A percentile compares a stretch with the other conserved stretches of the same genome.
These are phyloP conservation scores for Amaurobius ferox DNA, from an alignment of 2,888 invertebrate species.

Conservation along the genomic window DNA sequence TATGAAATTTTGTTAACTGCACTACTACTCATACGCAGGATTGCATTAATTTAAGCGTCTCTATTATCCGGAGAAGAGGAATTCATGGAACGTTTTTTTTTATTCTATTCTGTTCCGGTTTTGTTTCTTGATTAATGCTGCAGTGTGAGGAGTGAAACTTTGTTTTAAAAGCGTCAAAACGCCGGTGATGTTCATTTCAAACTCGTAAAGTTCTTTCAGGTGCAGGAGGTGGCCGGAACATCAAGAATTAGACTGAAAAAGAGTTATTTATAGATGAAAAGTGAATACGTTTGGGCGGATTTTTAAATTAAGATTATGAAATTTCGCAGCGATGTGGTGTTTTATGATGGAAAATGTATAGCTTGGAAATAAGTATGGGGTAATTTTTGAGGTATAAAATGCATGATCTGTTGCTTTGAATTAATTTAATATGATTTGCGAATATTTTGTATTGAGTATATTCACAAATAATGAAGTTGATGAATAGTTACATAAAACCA, in stretches of 20 bases:
- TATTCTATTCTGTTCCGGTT: background rate
- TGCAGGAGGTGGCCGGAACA: background rate
- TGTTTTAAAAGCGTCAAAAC: constrained; percentile 11
- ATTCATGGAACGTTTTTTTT: background rate
- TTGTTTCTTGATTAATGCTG: constrained; percentile 58
- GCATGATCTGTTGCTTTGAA: background rate
- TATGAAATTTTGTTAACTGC: constrained; percentile 67
- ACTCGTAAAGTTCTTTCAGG: background rate
- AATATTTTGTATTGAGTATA: background rate
- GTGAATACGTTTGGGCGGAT: background rate
- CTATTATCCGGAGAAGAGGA: constrained; percentile 28
- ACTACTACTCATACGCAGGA: constrained; percentile 39
- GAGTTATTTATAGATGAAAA: constrained; percentile 4
- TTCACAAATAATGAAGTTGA: background rate
- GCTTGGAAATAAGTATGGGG: too few species aligned
- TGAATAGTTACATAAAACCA: too few species aligned
- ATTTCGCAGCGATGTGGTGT: background rate
- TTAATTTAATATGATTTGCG: background rate
- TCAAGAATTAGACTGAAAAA: background rate
- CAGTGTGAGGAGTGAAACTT: constrained; percentile 8
- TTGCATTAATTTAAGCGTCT: constrained; percentile 59
- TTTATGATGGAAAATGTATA: background rate
- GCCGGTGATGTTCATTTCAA: background rate
- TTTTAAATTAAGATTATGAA: background rate
- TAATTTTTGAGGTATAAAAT: background rate